A percentile compares a stretch with the other conserved stretches of the same genome.
phyloP scores from a whole-genome alignment of 2,113 vertebrate species.

The Grammomys surdaster region DNA sequence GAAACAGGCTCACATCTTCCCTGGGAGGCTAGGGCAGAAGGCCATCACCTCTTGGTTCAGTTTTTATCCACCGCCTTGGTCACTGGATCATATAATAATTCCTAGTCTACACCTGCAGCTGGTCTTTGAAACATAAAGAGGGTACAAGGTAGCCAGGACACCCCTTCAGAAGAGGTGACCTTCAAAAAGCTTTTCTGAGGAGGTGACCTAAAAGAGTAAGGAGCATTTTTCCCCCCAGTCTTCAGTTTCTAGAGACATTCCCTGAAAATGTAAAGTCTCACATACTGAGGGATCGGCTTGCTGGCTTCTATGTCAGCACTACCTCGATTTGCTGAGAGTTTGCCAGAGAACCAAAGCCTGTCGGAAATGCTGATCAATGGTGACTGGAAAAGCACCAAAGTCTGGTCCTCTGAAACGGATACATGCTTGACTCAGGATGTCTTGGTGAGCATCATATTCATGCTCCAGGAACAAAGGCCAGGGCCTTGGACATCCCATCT shows the following conservation, averaged over 20 bases:
- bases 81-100: background rate
- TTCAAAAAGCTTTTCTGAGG: conserved; percentile 12
- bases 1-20: background rate
- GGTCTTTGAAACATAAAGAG: background rate
- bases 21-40: too few species aligned
- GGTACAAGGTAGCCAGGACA: background rate
- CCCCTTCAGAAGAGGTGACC: background rate
- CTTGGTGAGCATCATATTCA: background rate
- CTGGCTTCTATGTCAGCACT: background rate
- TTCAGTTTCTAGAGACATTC: background rate
- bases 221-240: background rate
- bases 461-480: background rate
- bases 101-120: background rate
- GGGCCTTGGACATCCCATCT: background rate
- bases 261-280: background rate
- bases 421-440: background rate
- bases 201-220: background rate
- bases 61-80: background rate
- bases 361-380: background rate
- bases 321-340: accelerated
- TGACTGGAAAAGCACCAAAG: background rate
- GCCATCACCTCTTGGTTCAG: background rate
- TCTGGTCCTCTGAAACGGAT: background rate
- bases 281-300: background rate
- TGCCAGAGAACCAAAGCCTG: background rate